A percentile compares a stretch with the other conserved stretches of the same genome.
phyloP scores from a whole-genome alignment of 37 sponge, comb jelly and placozoan species.

The Diacarnus erythraeanus region DNA sequence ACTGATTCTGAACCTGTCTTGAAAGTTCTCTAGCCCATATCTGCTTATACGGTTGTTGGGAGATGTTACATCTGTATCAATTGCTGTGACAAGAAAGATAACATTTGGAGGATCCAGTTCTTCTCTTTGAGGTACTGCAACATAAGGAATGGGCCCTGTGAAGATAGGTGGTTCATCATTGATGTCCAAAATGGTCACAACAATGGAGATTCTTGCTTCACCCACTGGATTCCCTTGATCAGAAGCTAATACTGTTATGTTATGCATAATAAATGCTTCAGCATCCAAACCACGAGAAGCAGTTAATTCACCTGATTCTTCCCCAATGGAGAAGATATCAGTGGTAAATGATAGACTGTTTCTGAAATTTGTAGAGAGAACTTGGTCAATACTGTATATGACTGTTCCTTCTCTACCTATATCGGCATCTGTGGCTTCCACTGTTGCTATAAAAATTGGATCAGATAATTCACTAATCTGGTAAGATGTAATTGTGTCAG shows the following conservation, averaged over 20 bases:
- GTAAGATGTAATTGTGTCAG: not conserved
- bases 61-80: slow-evolving; percentile 19
- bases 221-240: slow-evolving; percentile 64
- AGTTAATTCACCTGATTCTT: slow-evolving; percentile 43
- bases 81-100: slow-evolving; percentile 29
- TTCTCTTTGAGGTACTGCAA: slow-evolving; percentile 14
- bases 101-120: slow-evolving; percentile 11
- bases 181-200: slow-evolving; percentile 38
- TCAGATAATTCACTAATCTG: slow-evolving; percentile 21
- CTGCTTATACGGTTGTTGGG: slow-evolving; percentile 17
- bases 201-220: not conserved
- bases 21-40: slow-evolving; percentile 31
- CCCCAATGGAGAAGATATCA: slow-evolving; percentile 26
- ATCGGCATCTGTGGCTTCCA: slow-evolving; percentile 60
- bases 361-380: slow-evolving; percentile 14
- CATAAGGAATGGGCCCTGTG: slow-evolving; percentile 19
- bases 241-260: slow-evolving; percentile 41
- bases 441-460: slow-evolving; percentile 9
- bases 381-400: slow-evolving; percentile 33
- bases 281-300: slow-evolving; percentile 61
- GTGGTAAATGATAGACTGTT: not conserved
- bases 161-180: slow-evolving; percentile 71
- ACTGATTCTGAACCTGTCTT: slow-evolving; percentile 30
- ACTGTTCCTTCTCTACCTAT: slow-evolving; percentile 42
- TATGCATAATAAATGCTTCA: slow-evolving; percentile 30